Evolutionary conservation across 2,113 vertebrate species (phyloP).

Genomic region (Pluvialis apricaria): DNA sequence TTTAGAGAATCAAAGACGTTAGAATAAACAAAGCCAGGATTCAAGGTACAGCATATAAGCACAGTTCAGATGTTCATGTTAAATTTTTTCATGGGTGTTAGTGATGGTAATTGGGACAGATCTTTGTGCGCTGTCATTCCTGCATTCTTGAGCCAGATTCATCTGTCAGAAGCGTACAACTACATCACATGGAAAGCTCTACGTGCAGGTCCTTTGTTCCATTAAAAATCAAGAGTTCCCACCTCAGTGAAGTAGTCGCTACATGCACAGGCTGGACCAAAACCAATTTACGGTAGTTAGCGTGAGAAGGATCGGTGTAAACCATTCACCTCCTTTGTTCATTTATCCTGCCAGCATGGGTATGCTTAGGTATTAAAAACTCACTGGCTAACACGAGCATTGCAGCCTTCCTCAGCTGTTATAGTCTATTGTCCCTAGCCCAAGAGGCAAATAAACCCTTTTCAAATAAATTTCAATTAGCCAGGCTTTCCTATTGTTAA

Average conservation of each 20-base stretch:
- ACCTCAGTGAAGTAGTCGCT: background rate
- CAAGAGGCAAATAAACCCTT: constrained; percentile 43
- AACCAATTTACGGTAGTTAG: background rate
- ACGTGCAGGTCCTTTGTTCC: background rate
- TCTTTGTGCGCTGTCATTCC: background rate
- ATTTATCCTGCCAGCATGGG: background rate
- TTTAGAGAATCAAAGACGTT: background rate
- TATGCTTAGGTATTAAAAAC: background rate
- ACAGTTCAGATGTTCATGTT: background rate
- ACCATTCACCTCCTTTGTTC: background rate
- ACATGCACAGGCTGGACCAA: background rate
- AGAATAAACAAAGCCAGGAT: background rate
- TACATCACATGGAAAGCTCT: background rate
- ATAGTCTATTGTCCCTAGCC: background rate
- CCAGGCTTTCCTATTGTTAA: constrained; percentile 29
- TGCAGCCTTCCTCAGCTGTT: background rate
- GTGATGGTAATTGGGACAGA: background rate
- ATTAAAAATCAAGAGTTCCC: background rate
- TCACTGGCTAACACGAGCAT: background rate
- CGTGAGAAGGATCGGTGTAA: background rate
- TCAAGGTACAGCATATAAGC: fast-evolving
- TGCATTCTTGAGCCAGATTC: background rate
- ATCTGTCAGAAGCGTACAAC: fast-evolving
- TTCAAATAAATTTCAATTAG: constrained; percentile 53
- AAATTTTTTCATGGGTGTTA: no score